Evolutionary conservation across 2,888 invertebrate species (phyloP).

Genomic region (Magallana nippona): DNA sequence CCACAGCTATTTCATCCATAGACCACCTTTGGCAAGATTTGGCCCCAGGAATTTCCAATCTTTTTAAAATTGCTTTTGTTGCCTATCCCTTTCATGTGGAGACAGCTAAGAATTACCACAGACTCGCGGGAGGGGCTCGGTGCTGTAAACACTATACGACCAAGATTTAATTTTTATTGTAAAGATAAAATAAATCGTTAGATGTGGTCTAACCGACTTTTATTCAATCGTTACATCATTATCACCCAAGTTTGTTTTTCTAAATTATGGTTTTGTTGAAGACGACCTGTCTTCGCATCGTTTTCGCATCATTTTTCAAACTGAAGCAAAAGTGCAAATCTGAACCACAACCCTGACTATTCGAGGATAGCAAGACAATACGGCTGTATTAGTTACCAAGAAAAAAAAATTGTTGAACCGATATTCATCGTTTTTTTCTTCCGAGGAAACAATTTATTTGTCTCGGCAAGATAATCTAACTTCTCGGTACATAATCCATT

Average conservation of each 20-base stretch:
- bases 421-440: neutral
- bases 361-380: neutral
- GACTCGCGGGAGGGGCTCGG: neutral
- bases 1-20: constrained; percentile 8
- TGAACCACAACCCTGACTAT: neutral
- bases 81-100: neutral
- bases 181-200: neutral
- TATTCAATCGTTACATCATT: neutral
- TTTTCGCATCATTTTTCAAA: neutral
- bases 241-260: neutral
- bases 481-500: neutral
- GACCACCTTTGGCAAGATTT: neutral
- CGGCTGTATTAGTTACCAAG: neutral
- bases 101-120: neutral
- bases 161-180: neutral
- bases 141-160: neutral
- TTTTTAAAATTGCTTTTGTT: neutral
- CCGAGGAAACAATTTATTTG: constrained; percentile 13
- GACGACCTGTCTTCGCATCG: neutral
- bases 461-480: constrained; percentile 8
- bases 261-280: neutral
- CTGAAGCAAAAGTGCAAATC: neutral
- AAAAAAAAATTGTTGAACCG: constrained; percentile 8
- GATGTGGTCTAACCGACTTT: constrained; percentile 21
- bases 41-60: neutral